phyloP scores from a whole-genome alignment of 2,888 invertebrate species.

The Cordilura impudica region DNA sequence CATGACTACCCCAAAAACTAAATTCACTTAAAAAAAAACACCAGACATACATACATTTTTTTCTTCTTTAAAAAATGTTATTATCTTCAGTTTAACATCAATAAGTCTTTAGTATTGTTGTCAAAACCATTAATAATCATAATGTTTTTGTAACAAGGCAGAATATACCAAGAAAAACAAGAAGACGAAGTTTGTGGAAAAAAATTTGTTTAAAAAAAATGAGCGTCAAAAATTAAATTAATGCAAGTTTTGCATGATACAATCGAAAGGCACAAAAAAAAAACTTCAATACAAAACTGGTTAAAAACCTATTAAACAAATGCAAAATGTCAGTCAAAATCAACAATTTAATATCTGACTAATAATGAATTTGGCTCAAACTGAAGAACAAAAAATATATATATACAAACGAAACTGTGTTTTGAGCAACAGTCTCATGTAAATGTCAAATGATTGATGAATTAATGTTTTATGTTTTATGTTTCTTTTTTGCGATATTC shows the following conservation, averaged over 20 bases:
- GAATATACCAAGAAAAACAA: slow-evolving; percentile 19
- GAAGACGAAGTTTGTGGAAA: slow-evolving; percentile 11
- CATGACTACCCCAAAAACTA: background rate
- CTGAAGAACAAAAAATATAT: background rate
- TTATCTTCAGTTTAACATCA: slow-evolving; percentile 59
- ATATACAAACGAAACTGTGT: slow-evolving; percentile 1
- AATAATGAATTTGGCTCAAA: slow-evolving; percentile 38
- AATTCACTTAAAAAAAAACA: background rate
- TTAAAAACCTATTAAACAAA: slow-evolving; percentile 2
- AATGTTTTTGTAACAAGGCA: slow-evolving; percentile 33
- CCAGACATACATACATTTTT: too few species aligned
- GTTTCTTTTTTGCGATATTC: background rate
- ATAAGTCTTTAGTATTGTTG: slow-evolving; percentile 57
- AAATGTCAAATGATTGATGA: slow-evolving; percentile 61
- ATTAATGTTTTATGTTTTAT: slow-evolving; percentile 1
- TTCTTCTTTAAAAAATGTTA: slow-evolving; percentile 16
- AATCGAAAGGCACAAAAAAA: slow-evolving; percentile 25
- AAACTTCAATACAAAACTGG: background rate
- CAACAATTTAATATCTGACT: slow-evolving; percentile 32
- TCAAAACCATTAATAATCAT: slow-evolving; percentile 62
- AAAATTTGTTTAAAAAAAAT: slow-evolving; percentile 6
- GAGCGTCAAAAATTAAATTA: slow-evolving; percentile 62
- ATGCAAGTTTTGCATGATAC: slow-evolving; percentile 64
- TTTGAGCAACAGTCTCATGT: slow-evolving; percentile 2
- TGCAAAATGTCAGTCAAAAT: slow-evolving; percentile 20